Evolutionary conservation across 2,113 vertebrate genomes (phyloP).

Genomic region (Merops nubicus): DNA sequence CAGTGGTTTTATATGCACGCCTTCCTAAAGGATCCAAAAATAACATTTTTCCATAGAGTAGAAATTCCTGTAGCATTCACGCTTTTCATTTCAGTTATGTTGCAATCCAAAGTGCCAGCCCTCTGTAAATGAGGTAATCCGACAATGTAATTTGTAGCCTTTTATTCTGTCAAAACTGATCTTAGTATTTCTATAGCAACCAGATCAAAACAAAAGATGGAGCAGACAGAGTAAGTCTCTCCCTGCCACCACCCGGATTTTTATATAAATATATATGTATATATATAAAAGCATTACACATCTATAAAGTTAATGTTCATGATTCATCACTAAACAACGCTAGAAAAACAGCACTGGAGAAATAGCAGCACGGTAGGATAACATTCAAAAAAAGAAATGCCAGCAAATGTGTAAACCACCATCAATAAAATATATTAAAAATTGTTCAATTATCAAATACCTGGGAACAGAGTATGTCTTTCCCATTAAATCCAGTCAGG

Average conservation of each 20-base stretch:
- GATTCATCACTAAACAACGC: conserved; percentile 21
- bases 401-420: background rate
- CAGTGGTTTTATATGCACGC: conserved; percentile 72
- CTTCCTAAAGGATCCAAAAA: conserved; percentile 82
- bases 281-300: conserved; percentile 49
- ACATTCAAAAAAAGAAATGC: background rate
- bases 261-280: conserved; percentile 53
- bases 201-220: conserved; percentile 66
- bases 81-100: conserved; percentile 72
- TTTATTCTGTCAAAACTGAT: conserved; percentile 72
- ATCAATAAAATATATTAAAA: background rate
- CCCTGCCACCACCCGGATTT: conserved; percentile 62
- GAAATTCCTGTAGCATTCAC: conserved; percentile 80
- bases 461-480: background rate
- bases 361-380: background rate
- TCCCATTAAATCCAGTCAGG: background rate
- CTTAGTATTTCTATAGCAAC: conserved; percentile 61
- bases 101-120: conserved; percentile 76
- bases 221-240: conserved; percentile 30
- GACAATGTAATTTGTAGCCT: conserved; percentile 75
- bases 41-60: conserved; percentile 83
- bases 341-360: conserved; percentile 38
- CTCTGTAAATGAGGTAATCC: conserved; percentile 82
- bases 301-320: conserved; percentile 13
- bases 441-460: background rate